Conservation (phyloP, 2,113 vertebrate species). For the Anthoscopus minutus region DNA sequence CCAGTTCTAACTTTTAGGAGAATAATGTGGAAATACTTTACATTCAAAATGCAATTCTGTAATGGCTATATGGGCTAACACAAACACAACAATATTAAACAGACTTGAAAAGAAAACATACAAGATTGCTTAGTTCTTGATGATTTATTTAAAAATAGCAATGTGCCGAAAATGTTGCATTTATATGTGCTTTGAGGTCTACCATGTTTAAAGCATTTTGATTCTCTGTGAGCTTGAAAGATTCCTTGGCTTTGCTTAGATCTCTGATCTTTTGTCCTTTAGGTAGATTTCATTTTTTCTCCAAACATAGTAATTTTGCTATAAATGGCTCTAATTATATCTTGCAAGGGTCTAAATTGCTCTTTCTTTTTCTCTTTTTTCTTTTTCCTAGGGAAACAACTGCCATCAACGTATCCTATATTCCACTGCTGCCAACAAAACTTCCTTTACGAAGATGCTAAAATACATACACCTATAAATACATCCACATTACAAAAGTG, state of each 20-base stretch:
- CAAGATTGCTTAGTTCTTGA: not conserved
- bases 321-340: slow-evolving; percentile 5
- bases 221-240: not conserved
- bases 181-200: not conserved
- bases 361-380: not conserved
- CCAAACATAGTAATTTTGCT: not conserved
- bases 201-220: not conserved
- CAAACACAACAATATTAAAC: not conserved
- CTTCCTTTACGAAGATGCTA: not conserved
- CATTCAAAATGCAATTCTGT: not conserved
- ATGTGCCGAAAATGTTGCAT: not conserved
- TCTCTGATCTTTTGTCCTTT: not conserved
- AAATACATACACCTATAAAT: slow-evolving; percentile 7
- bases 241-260: not conserved
- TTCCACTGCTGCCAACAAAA: not conserved
- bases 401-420: not conserved
- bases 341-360: not conserved
- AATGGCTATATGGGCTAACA: not conserved
- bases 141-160: not conserved
- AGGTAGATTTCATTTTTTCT: not conserved
- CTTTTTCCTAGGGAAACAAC: not conserved
- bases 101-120: not conserved
- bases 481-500: not conserved
- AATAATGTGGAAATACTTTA: not conserved
- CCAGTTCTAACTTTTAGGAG: not conserved